A percentile compares a stretch with the other conserved stretches of the same genome.
Conservation (phyloP, 2,113 vertebrate species). For the Scalopus aquaticus region DNA sequence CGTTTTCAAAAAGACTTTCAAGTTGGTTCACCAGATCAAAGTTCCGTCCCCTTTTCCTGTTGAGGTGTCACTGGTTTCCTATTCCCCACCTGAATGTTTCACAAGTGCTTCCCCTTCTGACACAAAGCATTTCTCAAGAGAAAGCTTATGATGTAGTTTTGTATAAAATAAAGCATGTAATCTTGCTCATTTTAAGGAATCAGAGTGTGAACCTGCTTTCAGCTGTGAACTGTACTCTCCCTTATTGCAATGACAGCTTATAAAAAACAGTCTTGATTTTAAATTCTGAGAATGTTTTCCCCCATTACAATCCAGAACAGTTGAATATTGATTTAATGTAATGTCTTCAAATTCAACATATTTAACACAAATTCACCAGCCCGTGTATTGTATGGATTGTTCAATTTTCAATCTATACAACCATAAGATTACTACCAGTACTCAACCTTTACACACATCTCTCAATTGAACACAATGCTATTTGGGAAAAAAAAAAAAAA, state of each 20-base stretch:
- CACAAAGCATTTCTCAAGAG: neutral
- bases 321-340: neutral
- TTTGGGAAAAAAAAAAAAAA: conserved; percentile 25
- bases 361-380: neutral
- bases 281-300: neutral
- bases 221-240: neutral
- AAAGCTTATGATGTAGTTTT: neutral
- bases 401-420: neutral
- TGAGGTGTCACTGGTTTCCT: neutral
- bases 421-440: neutral
- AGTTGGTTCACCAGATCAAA: neutral
- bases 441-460: neutral
- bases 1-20: conserved; percentile 22
- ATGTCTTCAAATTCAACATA: conserved; percentile 24
- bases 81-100: neutral
- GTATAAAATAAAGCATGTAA: neutral
- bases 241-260: neutral
- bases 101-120: neutral
- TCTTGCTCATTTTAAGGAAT: conserved; percentile 21
- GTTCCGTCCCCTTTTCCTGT: neutral
- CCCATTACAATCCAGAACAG: neutral
- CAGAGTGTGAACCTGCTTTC: neutral
- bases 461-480: neutral
- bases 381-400: neutral
- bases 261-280: conserved; percentile 13